Conservation (phyloP, 2,113 vertebrate genomes). For the Scopus umbretta region DNA sequence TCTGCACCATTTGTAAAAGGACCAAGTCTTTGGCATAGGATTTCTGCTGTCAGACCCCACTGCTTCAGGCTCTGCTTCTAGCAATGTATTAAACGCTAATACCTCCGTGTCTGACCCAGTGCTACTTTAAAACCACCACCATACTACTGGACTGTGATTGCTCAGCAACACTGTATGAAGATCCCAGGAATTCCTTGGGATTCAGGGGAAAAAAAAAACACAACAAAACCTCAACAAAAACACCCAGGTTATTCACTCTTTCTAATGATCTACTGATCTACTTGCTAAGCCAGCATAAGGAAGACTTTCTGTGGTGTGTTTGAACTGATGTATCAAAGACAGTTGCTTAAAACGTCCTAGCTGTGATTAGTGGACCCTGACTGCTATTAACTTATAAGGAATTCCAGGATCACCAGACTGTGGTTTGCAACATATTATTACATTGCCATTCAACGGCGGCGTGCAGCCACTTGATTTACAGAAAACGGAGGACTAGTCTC, state of each 20-base stretch:
- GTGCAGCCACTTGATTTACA: not conserved
- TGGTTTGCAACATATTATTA: conserved; percentile 35
- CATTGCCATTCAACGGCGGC: not conserved
- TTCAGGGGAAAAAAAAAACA: not conserved
- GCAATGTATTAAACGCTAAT: not conserved
- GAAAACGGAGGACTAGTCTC: not conserved
- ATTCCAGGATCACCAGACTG: conserved; percentile 39
- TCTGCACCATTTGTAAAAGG: not conserved
- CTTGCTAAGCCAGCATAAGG: not conserved
- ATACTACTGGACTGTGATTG: not conserved
- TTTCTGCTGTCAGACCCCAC: not conserved
- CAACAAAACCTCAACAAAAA: not conserved
- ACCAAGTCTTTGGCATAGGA: not conserved
- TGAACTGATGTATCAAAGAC: conserved; percentile 7
- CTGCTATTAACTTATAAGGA: conserved; percentile 46
- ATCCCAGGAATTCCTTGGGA: not conserved
- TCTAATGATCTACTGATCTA: not conserved
- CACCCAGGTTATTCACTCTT: not conserved
- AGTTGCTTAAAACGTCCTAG: conserved; percentile 14
- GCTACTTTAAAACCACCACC: not conserved
- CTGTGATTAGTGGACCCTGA: conserved; percentile 39
- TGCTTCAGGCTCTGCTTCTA: not conserved
- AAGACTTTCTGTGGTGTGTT: not conserved
- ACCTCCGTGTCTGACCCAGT: not conserved
- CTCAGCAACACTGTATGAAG: not conserved